Evolutionary conservation across 2,113 vertebrate genomes (phyloP).

Genomic region (Phycodurus eques): DNA sequence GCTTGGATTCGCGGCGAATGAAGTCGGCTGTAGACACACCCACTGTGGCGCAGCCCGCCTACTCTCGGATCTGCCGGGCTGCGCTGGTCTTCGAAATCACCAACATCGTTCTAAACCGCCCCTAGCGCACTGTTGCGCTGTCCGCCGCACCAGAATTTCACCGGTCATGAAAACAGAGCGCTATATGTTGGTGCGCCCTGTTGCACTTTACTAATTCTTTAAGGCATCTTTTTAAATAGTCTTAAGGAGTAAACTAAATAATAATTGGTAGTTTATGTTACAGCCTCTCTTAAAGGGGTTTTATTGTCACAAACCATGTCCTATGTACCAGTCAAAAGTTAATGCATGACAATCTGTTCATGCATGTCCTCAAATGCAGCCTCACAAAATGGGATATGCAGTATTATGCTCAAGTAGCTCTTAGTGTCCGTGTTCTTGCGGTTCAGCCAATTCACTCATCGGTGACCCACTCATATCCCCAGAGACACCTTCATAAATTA

Average conservation of each 20-base stretch:
- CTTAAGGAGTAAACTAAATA: neutral
- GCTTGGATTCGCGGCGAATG: too few species aligned
- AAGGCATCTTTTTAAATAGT: neutral
- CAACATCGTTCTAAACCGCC: too few species aligned
- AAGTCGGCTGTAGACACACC: too few species aligned
- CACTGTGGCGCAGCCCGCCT: too few species aligned
- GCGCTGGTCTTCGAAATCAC: too few species aligned
- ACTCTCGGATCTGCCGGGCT: too few species aligned
- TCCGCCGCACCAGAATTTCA: too few species aligned
- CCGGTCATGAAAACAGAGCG: too few species aligned
- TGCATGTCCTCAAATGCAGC: slow-evolving; percentile 46
- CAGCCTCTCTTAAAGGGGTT: too few species aligned
- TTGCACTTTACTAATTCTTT: neutral
- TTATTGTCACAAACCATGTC: neutral
- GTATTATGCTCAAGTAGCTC: slow-evolving; percentile 47
- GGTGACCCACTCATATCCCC: slow-evolving; percentile 14
- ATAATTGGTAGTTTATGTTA: neutral
- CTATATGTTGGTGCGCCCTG: neutral
- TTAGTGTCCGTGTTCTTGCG: slow-evolving; percentile 41
- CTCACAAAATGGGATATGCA: slow-evolving; percentile 45
- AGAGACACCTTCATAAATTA: slow-evolving; percentile 33
- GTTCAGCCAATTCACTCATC: slow-evolving; percentile 30
- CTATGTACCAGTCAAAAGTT: slow-evolving; percentile 58
- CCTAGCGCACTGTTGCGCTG: too few species aligned
- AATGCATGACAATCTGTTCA: slow-evolving; percentile 73